Evolutionary conservation across 1,140 invertebrate genomes (phyloP), one percentile per base, ranked within the genome.

Genomic region (Phenacoccus solenopsis): DNA sequence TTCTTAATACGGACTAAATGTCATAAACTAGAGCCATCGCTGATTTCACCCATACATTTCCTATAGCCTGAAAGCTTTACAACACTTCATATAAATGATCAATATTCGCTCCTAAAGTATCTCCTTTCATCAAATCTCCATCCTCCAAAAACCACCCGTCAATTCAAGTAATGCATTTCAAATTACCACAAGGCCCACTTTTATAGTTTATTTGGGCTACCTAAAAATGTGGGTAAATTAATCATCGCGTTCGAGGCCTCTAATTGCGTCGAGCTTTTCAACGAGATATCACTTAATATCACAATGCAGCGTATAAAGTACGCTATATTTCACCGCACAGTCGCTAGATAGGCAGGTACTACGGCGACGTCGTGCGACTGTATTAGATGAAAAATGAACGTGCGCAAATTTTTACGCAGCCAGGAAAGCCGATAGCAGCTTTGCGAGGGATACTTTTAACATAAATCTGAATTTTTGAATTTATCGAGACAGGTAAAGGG

Each of bases 271-370:
- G 38, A 49, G 38, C 38, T 49, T 49, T 49, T 49, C 38, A 49
- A 49, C 38, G 38, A 49, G 38, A n/a, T 49, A 49, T 49, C 38
- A 49, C 38, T 49, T 49, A 49, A 49, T 49, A 49, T 49, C 38
- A n/a, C 38, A 49, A 9, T 49, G 16, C 2, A 49, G 38, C 38
- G 38, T 49, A 49, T n/a, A 49, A 49, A 49, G 38, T 49, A n/a
- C 38, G 38, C 38, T n/a, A 49, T 49, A 49, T 49, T 49, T 49
- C 16, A 49, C 38, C 4, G 38, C n/a, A n/a, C n/a, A n/a, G n/a
- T n/a, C n/a, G n/a, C n/a, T n/a, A n/a, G n/a, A n/a, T 10, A 49
- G 12, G 38, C 38, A 10, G 38, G 38, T 49, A 49, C 38, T n/a
- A 49, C n/a, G 38, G 38, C 38, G 38, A n/a, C 20, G 20, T 49